Conservation (phyloP, 2,113 vertebrate species). For the Rhadina sibilatrix region DNA sequence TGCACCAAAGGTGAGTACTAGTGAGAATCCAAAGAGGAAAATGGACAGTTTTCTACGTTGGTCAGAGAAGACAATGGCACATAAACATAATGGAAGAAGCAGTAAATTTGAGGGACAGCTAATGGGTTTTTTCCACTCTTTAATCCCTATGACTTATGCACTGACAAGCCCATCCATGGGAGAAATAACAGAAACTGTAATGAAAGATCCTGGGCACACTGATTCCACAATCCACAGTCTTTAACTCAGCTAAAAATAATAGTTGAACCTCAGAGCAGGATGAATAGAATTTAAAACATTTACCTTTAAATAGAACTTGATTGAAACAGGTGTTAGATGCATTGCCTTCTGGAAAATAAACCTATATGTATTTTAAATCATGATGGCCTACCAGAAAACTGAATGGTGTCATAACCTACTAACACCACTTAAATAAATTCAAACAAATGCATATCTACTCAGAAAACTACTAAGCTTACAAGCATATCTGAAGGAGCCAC, state of each 20-base stretch:
- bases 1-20: not conserved
- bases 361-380: not conserved
- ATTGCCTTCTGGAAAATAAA: not conserved
- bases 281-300: not conserved
- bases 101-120: not conserved
- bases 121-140: not conserved
- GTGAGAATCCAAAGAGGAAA: not conserved
- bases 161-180: not conserved
- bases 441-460: not conserved
- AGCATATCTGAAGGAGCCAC: not conserved
- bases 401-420: not conserved
- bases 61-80: not conserved
- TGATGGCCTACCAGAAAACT: not conserved
- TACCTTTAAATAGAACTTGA: not conserved
- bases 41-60: accelerated
- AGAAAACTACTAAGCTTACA: not conserved
- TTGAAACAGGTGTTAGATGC: not conserved
- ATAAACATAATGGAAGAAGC: not conserved
- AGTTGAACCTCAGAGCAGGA: not conserved
- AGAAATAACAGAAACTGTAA: not conserved
- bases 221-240: not conserved
- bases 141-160: not conserved
- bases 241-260: not conserved
- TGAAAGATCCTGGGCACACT: not conserved
- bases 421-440: not conserved